Percentiles rank a stretch among this genome's conserved stretches.
phyloP scores from a whole-genome alignment of 2,888 invertebrate genomes.

The Eumacrocentrus americanus region DNA sequence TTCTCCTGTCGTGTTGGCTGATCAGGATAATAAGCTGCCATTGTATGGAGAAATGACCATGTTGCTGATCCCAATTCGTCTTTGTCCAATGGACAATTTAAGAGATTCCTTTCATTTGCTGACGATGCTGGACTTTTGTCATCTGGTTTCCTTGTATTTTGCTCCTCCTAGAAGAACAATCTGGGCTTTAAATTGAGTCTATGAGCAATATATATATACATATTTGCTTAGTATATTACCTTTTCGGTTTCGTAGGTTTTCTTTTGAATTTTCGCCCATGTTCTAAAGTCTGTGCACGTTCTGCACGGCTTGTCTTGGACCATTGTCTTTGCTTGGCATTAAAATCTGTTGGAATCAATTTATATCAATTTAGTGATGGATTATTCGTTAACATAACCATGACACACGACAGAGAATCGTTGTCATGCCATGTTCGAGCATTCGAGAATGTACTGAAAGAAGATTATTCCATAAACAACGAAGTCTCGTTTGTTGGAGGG shows the following conservation, averaged over 20 bases:
- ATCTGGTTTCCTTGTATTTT: conserved; percentile 30
- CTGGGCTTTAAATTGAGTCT: conserved; percentile 27
- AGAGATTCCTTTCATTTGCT: conserved; percentile 36
- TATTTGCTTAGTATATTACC: conserved; percentile 33
- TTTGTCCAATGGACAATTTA: conserved; percentile 80
- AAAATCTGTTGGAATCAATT: not conserved
- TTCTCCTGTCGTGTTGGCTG: conserved; percentile 76
- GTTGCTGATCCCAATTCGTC: conserved; percentile 79
- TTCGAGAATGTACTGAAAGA: too few species aligned
- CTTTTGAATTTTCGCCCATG: conserved; percentile 73
- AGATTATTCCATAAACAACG: too few species aligned
- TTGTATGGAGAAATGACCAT: conserved; percentile 95
- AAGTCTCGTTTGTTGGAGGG: too few species aligned
- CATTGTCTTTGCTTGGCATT: too few species aligned
- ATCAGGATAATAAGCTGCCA: conserved; percentile 93
- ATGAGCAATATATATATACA: conserved; percentile 2
- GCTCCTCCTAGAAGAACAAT: conserved; percentile 9
- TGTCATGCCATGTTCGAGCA: too few species aligned
- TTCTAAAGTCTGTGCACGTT: conserved; percentile 75
- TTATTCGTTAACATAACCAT: not conserved
- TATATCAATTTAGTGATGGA: not conserved
- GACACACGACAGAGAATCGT: too few species aligned
- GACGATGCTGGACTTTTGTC: conserved; percentile 34
- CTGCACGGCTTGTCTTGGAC: conserved; percentile 66
- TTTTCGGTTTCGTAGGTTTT: conserved; percentile 58